Base-by-base conservation (phyloP, 2,113 vertebrate species). In the Amia ocellicauda region DNA sequence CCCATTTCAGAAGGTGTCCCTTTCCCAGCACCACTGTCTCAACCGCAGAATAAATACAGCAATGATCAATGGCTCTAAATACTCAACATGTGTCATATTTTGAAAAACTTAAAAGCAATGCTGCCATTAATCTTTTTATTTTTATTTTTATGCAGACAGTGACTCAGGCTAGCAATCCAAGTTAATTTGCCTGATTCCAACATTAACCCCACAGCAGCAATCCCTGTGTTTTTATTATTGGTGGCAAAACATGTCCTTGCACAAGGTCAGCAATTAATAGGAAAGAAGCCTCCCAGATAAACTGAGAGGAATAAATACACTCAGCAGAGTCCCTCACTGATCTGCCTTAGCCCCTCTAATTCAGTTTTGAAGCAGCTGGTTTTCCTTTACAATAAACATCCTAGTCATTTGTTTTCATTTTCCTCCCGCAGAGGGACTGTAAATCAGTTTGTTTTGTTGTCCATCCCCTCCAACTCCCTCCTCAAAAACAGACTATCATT, bases 191-290 rank as follows among this genome's bases (percentile, higher is more conserved):
- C 52, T 69, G 64, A 62, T 41, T 26, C 63, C 62, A 52, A 54
- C 29, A 40, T 52, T 47, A 57, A 40, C 62, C 59, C 28, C 20
- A 52, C 11, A 17, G 28, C 36, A 51, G 29, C 31, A 29, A 31
- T 55, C 52, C 55, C 52, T 55, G 45, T 28, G 45, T 54, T 47
- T 47, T 17, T 68, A 62, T 71, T 59, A 70, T 36, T 42, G 40
- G 59, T 41, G 29, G 28, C 52, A 62, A 63, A 50, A 62, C 50
- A 53, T 50, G 42, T 53, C 40, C 47, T 53, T 45, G 19, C 17
- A 23, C 68, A 72, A 61, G 68, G 68, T 57, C 55, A 57, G 68
- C 43, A 63, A 58, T 65, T 64, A 62, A 56, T 50, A 69, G 66
- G 41, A 75, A 67, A 72, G n/a, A n/a, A n/a, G n/a, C n/a, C n/a